Evolutionary conservation across 2,797 vertebrate species (phyloP).

Genomic region (Spinus pinus): DNA sequence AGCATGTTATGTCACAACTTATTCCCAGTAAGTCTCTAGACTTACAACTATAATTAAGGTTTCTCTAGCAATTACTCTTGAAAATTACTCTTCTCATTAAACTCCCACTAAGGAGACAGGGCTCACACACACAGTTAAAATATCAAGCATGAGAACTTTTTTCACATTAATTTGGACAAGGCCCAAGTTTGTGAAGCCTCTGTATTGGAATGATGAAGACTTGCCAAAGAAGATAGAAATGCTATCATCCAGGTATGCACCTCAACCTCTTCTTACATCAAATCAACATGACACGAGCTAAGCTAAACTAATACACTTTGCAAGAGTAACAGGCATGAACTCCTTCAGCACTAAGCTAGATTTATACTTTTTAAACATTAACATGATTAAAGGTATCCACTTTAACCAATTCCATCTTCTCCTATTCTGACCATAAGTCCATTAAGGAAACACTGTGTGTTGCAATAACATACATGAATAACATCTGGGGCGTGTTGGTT

Average conservation of each 20-base stretch:
- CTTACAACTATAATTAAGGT: background rate
- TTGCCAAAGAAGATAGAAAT: background rate
- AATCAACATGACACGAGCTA: background rate
- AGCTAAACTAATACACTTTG: background rate
- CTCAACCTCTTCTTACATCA: background rate
- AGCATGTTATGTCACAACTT: background rate
- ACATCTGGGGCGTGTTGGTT: background rate
- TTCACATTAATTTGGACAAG: background rate
- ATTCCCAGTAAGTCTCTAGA: background rate
- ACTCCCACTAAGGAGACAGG: background rate
- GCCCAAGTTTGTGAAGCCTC: background rate
- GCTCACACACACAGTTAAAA: background rate
- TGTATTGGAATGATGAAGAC: background rate
- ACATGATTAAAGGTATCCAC: background rate
- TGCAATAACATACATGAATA: background rate
- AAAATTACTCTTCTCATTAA: background rate
- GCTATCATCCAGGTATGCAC: accelerated
- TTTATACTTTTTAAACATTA: background rate
- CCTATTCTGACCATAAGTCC: background rate
- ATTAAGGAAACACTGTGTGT: background rate
- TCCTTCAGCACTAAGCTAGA: background rate
- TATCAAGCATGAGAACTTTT: background rate
- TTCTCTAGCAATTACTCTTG: background rate
- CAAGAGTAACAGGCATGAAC: background rate
- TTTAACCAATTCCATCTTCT: background rate